Evolutionary conservation across 2,797 vertebrate species (phyloP).

Genomic region (Danio kyathit): DNA sequence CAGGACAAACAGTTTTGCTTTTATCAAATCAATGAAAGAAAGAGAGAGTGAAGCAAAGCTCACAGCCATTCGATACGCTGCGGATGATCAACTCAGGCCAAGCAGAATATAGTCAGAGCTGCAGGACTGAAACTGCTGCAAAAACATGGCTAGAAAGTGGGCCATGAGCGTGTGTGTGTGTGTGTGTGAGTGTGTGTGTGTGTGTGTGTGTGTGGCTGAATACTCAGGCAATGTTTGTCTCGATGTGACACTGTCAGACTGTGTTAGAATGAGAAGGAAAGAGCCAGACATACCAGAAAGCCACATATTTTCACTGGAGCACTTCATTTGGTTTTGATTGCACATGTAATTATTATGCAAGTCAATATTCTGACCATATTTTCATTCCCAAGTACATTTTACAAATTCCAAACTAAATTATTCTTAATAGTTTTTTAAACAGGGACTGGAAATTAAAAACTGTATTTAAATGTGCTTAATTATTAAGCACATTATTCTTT

Average conservation of each 20-base stretch:
- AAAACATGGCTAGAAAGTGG: conserved; percentile 24
- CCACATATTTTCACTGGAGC: neutral
- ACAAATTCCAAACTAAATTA: no score
- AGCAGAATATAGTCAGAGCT: conserved; percentile 8
- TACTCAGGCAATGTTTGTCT: conserved; percentile 35
- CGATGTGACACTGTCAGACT: conserved; percentile 34
- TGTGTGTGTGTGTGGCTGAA: conserved; percentile 4
- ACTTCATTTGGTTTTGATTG: no score
- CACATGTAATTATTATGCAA: no score
- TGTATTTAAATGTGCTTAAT: no score
- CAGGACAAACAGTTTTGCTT: neutral
- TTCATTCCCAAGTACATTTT: no score
- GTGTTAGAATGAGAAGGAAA: conserved; percentile 3
- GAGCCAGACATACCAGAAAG: neutral
- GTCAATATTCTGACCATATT: no score
- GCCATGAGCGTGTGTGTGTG: conserved; percentile 9
- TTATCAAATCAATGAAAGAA: conserved; percentile 26
- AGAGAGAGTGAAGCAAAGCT: neutral
- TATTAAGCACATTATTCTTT: no score
- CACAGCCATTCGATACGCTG: conserved; percentile 10
- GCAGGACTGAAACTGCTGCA: neutral
- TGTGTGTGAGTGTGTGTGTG: neutral
- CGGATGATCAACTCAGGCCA: conserved; percentile 3
- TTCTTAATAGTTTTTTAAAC: no score
- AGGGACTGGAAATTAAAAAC: no score